Percentiles rank a stretch among this genome's conserved stretches.
These are phyloP conservation scores for Pristionchus arcanus DNA, from an alignment of 2,888 invertebrate species.

Conservation along the genomic window DNA sequence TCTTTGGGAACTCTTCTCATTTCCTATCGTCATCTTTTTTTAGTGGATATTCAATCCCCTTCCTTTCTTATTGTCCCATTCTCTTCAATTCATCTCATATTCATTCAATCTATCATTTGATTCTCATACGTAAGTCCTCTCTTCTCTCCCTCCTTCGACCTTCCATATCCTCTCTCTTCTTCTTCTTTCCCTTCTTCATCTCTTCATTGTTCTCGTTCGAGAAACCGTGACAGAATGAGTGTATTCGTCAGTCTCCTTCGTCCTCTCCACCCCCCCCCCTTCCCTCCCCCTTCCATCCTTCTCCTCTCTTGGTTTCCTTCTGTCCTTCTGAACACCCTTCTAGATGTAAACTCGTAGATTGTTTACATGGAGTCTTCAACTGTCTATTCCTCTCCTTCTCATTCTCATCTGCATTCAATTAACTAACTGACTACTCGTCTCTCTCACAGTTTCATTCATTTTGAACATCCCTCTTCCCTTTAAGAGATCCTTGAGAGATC, in stretches of 20 bases:
- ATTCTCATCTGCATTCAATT: slow-evolving; percentile 31
- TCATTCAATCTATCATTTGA: background rate
- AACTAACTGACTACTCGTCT: background rate
- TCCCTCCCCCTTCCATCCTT: background rate
- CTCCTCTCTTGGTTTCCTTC: background rate
- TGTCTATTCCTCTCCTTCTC: background rate
- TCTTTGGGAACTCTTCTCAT: background rate
- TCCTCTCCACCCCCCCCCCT: background rate
- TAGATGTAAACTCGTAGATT: background rate
- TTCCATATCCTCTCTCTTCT: background rate
- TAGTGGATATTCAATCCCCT: background rate
- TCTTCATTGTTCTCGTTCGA: slow-evolving; percentile 12
- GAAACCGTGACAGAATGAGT: slow-evolving; percentile 11
- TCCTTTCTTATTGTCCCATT: slow-evolving; percentile 19
- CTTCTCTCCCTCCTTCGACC: background rate
- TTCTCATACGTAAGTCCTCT: background rate
- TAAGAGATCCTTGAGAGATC: background rate
- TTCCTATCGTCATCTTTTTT: background rate
- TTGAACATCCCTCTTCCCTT: background rate
- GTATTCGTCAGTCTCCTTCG: background rate
- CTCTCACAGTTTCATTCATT: background rate
- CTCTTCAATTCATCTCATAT: background rate
- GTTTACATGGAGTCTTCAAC: slow-evolving; percentile 11
- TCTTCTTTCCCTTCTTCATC: background rate
- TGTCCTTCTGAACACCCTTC: background rate